Conservation (phyloP, 1,140 invertebrate species). For the Drosophila tani region DNA sequence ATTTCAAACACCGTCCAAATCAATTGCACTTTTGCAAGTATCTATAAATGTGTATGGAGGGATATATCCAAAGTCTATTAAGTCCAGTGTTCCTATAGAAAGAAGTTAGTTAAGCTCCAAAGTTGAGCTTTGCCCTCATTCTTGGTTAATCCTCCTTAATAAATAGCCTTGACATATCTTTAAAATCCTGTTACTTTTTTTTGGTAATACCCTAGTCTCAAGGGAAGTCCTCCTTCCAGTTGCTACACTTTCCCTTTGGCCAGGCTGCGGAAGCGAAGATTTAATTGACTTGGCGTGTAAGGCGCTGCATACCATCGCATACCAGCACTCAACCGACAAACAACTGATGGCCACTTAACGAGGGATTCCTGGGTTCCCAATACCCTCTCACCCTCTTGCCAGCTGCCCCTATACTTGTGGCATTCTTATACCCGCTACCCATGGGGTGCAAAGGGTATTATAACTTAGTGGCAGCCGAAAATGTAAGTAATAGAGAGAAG, state of each 20-base stretch:
- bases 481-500: too few species aligned
- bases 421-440: not conserved
- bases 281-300: conserved; percentile 84
- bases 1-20: not conserved
- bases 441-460: not conserved
- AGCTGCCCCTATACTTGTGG: not conserved
- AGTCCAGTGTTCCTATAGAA: not conserved
- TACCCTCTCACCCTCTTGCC: not conserved
- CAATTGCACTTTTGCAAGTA: not conserved
- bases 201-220: not conserved
- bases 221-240: not conserved
- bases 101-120: not conserved
- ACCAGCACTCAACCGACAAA: conserved; percentile 75
- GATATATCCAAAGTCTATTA: too few species aligned
- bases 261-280: conserved; percentile 75
- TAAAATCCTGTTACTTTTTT: not conserved
- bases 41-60: not conserved
- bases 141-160: not conserved
- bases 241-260: conserved; percentile 66
- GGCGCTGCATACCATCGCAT: conserved; percentile 75
- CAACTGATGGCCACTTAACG: conserved; percentile 67
- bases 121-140: not conserved
- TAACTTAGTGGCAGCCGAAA: not conserved
- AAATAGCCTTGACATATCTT: not conserved
- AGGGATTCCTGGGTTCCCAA: conserved; percentile 25